These are phyloP conservation scores for Bombus haemorrhoidalis DNA, from an alignment of 1,140 invertebrate genomes.

Conservation along the genomic window DNA sequence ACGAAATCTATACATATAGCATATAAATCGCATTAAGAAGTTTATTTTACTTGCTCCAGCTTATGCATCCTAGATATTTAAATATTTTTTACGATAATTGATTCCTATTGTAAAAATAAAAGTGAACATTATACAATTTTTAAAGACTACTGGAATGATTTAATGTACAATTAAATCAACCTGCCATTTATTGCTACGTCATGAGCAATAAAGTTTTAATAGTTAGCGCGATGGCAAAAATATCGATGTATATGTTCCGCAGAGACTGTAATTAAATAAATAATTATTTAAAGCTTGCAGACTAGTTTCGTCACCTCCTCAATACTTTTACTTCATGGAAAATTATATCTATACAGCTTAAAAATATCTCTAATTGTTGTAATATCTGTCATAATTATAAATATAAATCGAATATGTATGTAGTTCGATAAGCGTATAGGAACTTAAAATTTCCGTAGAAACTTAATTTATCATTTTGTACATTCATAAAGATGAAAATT, in stretches of 20 bases:
- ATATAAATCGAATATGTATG: no score
- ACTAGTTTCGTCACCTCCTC: conserved; percentile 20
- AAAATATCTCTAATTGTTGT: neutral
- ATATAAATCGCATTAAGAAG: neutral
- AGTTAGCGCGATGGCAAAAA: conserved; percentile 11
- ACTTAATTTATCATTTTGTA: neutral
- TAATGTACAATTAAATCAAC: conserved; percentile 22
- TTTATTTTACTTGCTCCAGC: no score
- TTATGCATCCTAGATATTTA: neutral
- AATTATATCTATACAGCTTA: neutral
- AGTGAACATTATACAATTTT: neutral
- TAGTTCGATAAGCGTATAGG: conserved; percentile 2
- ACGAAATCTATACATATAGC: conserved; percentile 2
- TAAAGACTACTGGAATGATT: conserved; percentile 41
- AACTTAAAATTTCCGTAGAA: conserved; percentile 1
- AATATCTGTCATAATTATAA: neutral
- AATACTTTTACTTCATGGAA: neutral
- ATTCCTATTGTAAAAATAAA: neutral
- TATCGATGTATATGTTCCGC: neutral
- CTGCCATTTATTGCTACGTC: conserved; percentile 43
- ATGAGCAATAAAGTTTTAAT: conserved; percentile 44
- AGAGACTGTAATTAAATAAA: neutral
- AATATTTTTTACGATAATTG: neutral
- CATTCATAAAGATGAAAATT: neutral
- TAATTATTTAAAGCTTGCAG: conserved; percentile 33